A percentile compares a stretch with the other conserved stretches of the same genome.
phyloP scores from a whole-genome alignment of 2,797 vertebrate genomes.

The Crax fasciolata region DNA sequence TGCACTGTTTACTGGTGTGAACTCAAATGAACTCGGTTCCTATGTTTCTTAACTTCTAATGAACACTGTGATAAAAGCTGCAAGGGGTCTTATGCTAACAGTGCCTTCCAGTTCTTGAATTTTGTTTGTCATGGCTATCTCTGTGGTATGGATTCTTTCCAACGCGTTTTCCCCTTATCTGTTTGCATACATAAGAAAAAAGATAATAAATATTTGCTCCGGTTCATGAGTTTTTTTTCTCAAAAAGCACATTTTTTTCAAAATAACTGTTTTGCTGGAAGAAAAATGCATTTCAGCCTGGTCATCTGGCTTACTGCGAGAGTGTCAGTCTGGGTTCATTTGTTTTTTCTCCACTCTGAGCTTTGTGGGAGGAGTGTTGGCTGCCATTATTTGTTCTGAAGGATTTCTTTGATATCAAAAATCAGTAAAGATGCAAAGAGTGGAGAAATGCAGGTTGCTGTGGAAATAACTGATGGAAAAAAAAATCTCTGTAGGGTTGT shows the following conservation, averaged over 20 bases:
- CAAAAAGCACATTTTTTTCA: slow-evolving; percentile 31
- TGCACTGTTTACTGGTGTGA: slow-evolving; percentile 55
- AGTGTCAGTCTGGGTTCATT: background rate
- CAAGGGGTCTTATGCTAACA: slow-evolving; percentile 49
- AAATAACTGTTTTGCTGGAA: background rate
- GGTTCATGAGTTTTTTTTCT: slow-evolving; percentile 21
- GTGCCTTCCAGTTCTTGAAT: slow-evolving; percentile 70
- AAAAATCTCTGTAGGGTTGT: background rate
- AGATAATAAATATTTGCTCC: slow-evolving; percentile 19
- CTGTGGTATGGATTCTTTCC: slow-evolving; percentile 61
- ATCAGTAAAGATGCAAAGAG: background rate
- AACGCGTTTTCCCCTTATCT: slow-evolving; percentile 47
- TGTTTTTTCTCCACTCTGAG: background rate
- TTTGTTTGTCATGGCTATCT: slow-evolving; percentile 26
- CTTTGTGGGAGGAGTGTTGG: background rate
- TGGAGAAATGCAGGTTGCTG: background rate
- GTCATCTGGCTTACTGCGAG: background rate
- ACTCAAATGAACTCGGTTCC: slow-evolving; percentile 56
- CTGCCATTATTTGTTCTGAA: background rate
- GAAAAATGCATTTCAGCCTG: background rate
- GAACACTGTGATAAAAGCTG: slow-evolving; percentile 72
- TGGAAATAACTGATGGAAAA: background rate
- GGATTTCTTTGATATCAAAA: slow-evolving; percentile 1
- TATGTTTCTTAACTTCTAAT: slow-evolving; percentile 52
- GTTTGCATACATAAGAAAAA: background rate